These are phyloP conservation scores for Cyanoliseus patagonus DNA, from an alignment of 2,113 vertebrate genomes.

Conservation along the genomic window DNA sequence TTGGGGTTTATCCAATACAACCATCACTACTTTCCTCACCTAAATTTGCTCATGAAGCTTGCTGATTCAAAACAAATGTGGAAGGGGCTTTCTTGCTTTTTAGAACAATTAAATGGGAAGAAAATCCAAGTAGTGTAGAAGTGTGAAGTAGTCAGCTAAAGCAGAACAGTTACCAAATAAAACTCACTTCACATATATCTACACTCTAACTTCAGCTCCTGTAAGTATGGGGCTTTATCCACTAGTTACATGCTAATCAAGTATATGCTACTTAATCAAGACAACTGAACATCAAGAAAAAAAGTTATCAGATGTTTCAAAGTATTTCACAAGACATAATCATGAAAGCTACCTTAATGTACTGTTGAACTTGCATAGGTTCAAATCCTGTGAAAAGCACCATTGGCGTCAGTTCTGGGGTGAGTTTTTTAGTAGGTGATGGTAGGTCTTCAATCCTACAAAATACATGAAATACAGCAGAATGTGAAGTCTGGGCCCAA, in stretches of 20 bases:
- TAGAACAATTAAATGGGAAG: neutral
- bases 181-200: neutral
- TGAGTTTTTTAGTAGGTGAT: conserved; percentile 87
- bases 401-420: conserved; percentile 85
- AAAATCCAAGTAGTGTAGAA: neutral
- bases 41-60: neutral
- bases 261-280: neutral
- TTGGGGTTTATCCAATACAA: neutral
- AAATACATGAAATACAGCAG: neutral
- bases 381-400: conserved; percentile 97
- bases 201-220: neutral
- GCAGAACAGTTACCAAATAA: neutral
- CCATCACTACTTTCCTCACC: neutral
- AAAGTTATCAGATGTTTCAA: neutral
- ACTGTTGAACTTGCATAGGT: conserved; percentile 88
- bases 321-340: neutral
- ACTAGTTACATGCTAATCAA: neutral
- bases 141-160: neutral
- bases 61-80: neutral
- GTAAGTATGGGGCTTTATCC: neutral
- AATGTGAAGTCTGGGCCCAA: neutral
- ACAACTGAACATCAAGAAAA: neutral
- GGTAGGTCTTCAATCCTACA: conserved; percentile 89
- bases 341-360: conserved; percentile 84
- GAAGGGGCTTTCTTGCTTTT: neutral